phyloP scores from a whole-genome alignment of 2,113 vertebrate genomes.

The Polypterus bichir region DNA sequence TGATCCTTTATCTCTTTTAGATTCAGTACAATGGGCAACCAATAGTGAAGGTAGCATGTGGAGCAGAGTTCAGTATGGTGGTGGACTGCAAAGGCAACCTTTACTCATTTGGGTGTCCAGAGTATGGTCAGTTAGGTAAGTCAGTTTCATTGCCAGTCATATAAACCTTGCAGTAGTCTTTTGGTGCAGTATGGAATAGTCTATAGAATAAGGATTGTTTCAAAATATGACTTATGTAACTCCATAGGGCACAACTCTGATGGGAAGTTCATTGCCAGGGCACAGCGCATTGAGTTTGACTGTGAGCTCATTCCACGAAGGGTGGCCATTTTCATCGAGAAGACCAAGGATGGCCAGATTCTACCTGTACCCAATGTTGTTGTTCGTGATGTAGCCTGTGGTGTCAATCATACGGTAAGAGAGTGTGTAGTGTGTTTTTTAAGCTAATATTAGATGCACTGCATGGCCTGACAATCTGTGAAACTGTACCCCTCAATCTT shows the following conservation, averaged over 20 bases:
- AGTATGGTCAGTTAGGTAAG: conserved; percentile 89
- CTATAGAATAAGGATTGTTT: background rate
- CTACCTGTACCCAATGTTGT: conserved; percentile 85
- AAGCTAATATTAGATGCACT: too few species aligned
- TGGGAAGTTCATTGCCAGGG: conserved; percentile 88
- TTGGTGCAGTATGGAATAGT: background rate
- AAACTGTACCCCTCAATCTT: too few species aligned
- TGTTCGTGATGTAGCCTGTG: conserved; percentile 79
- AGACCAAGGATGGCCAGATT: conserved; percentile 89
- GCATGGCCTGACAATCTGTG: too few species aligned
- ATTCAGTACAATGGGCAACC: conserved; percentile 93
- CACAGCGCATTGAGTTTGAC: conserved; percentile 90
- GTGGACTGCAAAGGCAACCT: conserved; percentile 96
- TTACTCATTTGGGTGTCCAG: conserved; percentile 88
- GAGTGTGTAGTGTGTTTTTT: too few species aligned
- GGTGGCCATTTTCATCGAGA: conserved; percentile 90
- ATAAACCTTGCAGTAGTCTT: background rate
- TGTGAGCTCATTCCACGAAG: conserved; percentile 85
- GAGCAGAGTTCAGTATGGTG: conserved; percentile 93
- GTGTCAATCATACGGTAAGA: conserved; percentile 78
- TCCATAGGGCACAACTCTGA: conserved; percentile 84
- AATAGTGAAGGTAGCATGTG: conserved; percentile 84
- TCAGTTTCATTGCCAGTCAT: background rate
- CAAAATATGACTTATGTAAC: background rate
- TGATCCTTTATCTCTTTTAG: conserved; percentile 30